Percentiles rank a stretch among this genome's conserved stretches.
These are phyloP conservation scores for Aphidoletes aphidimyza DNA, from an alignment of 2,888 invertebrate species.

Conservation along the genomic window DNA sequence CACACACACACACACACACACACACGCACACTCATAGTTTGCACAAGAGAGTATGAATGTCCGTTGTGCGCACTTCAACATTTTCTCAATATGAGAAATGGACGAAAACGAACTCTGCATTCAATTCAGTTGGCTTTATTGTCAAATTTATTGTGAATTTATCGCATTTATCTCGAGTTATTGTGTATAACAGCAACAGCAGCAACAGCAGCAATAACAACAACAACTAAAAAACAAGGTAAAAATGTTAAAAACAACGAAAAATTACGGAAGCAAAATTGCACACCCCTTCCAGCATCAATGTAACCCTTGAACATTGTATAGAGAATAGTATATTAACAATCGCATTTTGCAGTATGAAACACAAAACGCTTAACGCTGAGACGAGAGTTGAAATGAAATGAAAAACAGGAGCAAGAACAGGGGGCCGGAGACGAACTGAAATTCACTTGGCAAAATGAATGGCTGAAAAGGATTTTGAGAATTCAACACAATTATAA, in stretches of 20 bases:
- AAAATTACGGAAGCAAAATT: neutral
- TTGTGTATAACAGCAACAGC: neutral
- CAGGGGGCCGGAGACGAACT: too few species aligned
- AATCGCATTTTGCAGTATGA: neutral
- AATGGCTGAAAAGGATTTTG: slow-evolving; percentile 22
- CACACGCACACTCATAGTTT: neutral
- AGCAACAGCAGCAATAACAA: neutral
- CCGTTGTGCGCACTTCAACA: neutral
- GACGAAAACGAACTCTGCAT: neutral
- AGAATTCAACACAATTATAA: slow-evolving; percentile 39
- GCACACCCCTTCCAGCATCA: neutral
- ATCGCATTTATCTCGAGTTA: slow-evolving; percentile 18
- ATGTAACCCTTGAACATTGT: too few species aligned
- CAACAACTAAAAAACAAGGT: neutral
- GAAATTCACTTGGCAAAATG: too few species aligned
- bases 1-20: neutral
- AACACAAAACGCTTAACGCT: neutral
- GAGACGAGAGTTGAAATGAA: neutral
- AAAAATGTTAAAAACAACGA: neutral
- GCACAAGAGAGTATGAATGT: neutral
- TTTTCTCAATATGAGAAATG: slow-evolving; percentile 26
- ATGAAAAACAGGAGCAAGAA: neutral
- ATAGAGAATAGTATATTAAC: neutral
- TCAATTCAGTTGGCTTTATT: slow-evolving; percentile 1
- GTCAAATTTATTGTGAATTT: slow-evolving; percentile 46